phyloP scores from a whole-genome alignment of 2,888 invertebrate species.

The Rhopalosiphum nymphaeae region DNA sequence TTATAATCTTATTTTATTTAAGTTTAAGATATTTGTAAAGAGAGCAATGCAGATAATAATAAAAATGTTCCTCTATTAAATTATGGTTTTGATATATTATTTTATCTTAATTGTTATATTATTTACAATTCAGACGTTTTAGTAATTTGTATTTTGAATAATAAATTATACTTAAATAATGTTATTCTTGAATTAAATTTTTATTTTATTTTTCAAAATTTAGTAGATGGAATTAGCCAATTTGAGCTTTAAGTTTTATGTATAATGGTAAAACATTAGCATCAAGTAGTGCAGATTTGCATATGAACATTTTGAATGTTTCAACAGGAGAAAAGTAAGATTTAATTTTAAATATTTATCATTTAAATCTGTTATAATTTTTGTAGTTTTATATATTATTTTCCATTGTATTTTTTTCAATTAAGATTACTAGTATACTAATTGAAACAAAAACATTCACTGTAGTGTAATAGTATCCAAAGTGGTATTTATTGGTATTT shows the following conservation, averaged over 20 bases:
- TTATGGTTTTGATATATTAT: too few relatives aligned
- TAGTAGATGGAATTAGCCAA: conserved; percentile 93
- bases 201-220: background rate
- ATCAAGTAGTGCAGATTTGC: conserved; percentile 95
- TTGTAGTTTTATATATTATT: background rate
- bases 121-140: too few relatives aligned
- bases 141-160: too few relatives aligned
- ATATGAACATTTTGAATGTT: conserved; percentile 95
- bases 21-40: too few relatives aligned
- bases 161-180: too few relatives aligned
- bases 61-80: too few relatives aligned
- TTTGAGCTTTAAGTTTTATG: conserved; percentile 84
- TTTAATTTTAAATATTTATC: background rate
- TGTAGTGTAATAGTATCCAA: conserved; percentile 93
- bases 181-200: background rate
- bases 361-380: background rate
- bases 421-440: conserved; percentile 78
- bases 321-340: conserved; percentile 79
- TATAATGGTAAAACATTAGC: conserved; percentile 94
- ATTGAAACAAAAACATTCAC: conserved; percentile 97
- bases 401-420: background rate
- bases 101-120: too few relatives aligned
- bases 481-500: conserved; percentile 89
- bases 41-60: too few relatives aligned
- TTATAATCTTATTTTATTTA: too few relatives aligned